Percentiles rank a stretch among this genome's conserved stretches.
Conservation (phyloP, 2,888 invertebrate species). For the Petrophora chlorosata region DNA sequence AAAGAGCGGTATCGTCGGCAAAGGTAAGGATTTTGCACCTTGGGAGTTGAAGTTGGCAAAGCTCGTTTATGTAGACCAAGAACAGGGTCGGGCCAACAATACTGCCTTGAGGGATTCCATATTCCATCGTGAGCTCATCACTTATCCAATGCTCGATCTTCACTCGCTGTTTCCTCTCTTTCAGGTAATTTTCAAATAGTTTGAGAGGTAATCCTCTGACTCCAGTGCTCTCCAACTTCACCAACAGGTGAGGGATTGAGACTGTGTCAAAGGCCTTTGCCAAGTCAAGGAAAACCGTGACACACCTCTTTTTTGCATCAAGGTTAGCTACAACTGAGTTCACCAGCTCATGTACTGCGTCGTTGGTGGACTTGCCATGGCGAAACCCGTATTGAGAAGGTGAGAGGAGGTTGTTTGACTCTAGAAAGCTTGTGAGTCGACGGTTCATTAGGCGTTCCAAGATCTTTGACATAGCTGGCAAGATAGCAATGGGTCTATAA, state of each 20-base stretch:
- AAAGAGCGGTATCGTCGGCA: too few relatives aligned
- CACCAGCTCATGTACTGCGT: constrained; percentile 12
- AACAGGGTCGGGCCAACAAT: neutral
- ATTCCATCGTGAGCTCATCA: neutral
- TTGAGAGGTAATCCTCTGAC: constrained; percentile 7
- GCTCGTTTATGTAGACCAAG: too few relatives aligned
- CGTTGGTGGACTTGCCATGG: constrained; percentile 9
- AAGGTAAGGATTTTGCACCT: too few relatives aligned
- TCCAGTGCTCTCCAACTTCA: constrained; percentile 16
- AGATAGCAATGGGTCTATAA: constrained; percentile 26
- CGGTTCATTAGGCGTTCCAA: constrained; percentile 25
- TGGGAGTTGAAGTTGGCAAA: too few relatives aligned
- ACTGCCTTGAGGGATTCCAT: neutral
- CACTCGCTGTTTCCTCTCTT: constrained; percentile 14
- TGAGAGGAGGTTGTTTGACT: constrained; percentile 2
- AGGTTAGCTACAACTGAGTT: neutral
- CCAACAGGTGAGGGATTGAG: constrained; percentile 5
- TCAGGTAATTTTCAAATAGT: constrained; percentile 13
- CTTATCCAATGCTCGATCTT: constrained; percentile 1
- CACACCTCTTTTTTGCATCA: constrained; percentile 4
- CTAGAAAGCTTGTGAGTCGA: constrained; percentile 13
- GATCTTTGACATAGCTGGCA: constrained; percentile 26
- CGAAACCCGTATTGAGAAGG: constrained; percentile 23
- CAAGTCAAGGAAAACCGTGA: constrained; percentile 6
- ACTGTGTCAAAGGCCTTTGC: constrained; percentile 13